Base-by-base conservation (phyloP, 1,140 invertebrate genomes). In the Zaprionus nigranus region DNA sequence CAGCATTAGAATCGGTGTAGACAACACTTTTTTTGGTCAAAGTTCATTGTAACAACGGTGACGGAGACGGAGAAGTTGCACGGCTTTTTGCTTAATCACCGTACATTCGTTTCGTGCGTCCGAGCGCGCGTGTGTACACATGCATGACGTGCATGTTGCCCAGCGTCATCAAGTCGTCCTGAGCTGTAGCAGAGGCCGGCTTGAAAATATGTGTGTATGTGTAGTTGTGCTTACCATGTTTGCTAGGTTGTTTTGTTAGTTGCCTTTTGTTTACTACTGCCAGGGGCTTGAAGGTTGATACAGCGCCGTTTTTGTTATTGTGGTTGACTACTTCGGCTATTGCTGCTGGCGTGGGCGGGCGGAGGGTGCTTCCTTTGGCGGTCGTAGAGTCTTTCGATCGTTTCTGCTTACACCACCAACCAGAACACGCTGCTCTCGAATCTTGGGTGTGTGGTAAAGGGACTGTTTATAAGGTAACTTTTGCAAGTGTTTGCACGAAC, bases 281-380 rank as follows among this genome's bases (percentile, higher is more conserved):
- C 38, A 15, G 36, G 36, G 26, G 36, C 46, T 38, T 49, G 58
- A 67, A 68, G 36, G 73, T 79, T 78, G 69, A 67, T 70, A 58
- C 58, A 66, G 66, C 56, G 43, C 56, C 49, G 49, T 63, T 64
- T 63, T 68, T 79, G 63, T 77, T 78, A 72, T 61, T 76, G 62
- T 73, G 56, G 68, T 56, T 68, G 66, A 40, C 73, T 59, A 38
- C 66, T 75, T 30, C 49, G 54, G 53, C 5, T 63, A 34, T 24
- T 62, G 54, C 65, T 72, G 61, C 43, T 79, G 54, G 79, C 69
- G 79, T 66, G 75, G 84, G 68, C 61, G 78, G 79, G 63, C 65
- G 54, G 57, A 69, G 69, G 66, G 83, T 74, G 70, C 73, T 87
- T 88, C 84, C 84, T 87, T 88, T 84, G 75, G 78, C 83, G 77